Evolutionary conservation across 2,797 vertebrate species (phyloP), one percentile per base, ranked within the genome.

Genomic region (Odontamblyopus rebecca): DNA sequence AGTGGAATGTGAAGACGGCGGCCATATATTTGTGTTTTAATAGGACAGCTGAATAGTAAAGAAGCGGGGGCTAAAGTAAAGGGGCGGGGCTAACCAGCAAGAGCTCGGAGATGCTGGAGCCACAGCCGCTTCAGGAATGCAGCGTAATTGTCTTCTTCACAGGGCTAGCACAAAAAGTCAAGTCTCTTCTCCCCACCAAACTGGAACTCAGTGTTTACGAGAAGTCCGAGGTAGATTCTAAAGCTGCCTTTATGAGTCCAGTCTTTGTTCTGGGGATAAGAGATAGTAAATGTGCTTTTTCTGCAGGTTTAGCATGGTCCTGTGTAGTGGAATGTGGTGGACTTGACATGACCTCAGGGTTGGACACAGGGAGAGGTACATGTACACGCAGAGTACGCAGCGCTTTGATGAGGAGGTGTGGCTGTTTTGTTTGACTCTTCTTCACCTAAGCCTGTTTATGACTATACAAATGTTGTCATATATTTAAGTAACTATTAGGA

Each of bases 81-180:
- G 68, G 71, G 82, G 67, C 74, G 75, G 75, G 71, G 69, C 70
- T 69, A 38, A 67, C 62, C 71, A 54, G 1, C 71, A 82, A 87
- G 93, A 89, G 86, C 68, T 48, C 44, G 23, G 23, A 30, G 84
- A 89, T 84, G 87, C 76, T 85, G 81, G 83, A 87, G 88, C 88
- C 90, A 88, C 85, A 91, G 88, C 71, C 76, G 78, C 82, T 85
- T 82, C 77, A 90, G 93, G 92, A 91, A 86, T 92, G 93, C 81
- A 69, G 82, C 74, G 75, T 90, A 92, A 92, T 91, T 93, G 86
- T 82, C 78, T 59, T 83, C 81, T 92, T 88, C 88, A 82, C 85
- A 75, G 85, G 69, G 75, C 78, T 81, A 85, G 91, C 89, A 91
- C 92, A 93, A 92, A 92, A 91, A 84, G 78, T 82, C 38, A 83